A percentile compares a stretch with the other conserved stretches of the same genome.
Evolutionary conservation across 92 coral and sea anemone species (phyloP).

Genomic region (Paragorgia papillata): DNA sequence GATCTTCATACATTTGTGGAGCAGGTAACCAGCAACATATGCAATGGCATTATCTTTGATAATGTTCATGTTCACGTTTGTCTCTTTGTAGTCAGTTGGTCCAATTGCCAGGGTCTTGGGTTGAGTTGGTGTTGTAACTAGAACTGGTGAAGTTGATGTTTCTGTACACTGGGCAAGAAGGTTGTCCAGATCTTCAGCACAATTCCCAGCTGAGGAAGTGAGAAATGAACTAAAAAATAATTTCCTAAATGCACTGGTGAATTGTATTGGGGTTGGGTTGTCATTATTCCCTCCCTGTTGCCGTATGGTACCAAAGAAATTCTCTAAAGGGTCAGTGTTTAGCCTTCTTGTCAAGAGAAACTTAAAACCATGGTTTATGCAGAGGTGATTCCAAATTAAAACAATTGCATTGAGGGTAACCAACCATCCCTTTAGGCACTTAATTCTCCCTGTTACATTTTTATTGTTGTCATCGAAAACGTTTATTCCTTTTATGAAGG

Average conservation of each 20-base stretch:
- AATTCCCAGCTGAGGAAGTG: conserved; percentile 29
- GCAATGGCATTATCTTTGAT: conserved; percentile 16
- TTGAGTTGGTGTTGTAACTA: not conserved
- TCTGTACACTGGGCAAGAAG: conserved; percentile 11
- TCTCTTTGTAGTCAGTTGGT: conserved; percentile 15
- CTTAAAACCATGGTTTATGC: conserved; percentile 28
- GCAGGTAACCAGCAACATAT: conserved; percentile 28
- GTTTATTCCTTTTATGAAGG: conserved; percentile 2
- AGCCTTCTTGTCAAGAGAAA: conserved; percentile 29
- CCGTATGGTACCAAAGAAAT: conserved; percentile 35
- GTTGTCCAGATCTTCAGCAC: conserved; percentile 26
- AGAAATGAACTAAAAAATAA: conserved; percentile 32
- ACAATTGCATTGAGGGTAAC: conserved; percentile 26
- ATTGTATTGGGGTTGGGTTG: conserved; percentile 25
- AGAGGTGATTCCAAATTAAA: conserved; percentile 27
- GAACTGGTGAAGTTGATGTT: too few relatives aligned
- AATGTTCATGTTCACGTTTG: not conserved
- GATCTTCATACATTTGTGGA: conserved; percentile 3
- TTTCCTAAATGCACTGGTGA: conserved; percentile 31
- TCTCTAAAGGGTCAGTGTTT: conserved; percentile 35
- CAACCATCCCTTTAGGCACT: conserved; percentile 43
- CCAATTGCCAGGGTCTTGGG: conserved; percentile 11
- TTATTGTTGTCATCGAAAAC: conserved; percentile 18
- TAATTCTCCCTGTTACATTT: conserved; percentile 30
- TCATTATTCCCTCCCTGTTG: conserved; percentile 33